Evolutionary conservation across 2,888 invertebrate species (phyloP).

Genomic region (Harpagoxenus sublaevis): DNA sequence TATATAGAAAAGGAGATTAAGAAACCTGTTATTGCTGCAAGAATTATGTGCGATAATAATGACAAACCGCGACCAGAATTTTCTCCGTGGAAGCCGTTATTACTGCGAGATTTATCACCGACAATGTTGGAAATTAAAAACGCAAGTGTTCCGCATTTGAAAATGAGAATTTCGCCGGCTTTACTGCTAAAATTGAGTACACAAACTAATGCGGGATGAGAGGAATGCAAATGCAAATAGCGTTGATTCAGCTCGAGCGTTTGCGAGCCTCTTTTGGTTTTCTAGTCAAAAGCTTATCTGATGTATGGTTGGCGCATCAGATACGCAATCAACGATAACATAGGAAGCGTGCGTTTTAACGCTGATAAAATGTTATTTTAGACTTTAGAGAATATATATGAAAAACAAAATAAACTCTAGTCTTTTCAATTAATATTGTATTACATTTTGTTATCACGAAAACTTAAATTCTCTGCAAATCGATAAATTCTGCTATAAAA

Average conservation of each 20-base stretch:
- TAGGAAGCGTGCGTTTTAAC: background rate
- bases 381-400: slow-evolving; percentile 1
- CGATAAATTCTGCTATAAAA: background rate
- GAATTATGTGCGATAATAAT: slow-evolving; percentile 47
- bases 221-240: slow-evolving; percentile 49
- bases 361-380: slow-evolving; percentile 25
- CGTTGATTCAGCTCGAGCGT: slow-evolving; percentile 26
- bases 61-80: slow-evolving; percentile 35
- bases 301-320: slow-evolving; percentile 30
- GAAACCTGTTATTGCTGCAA: slow-evolving; percentile 29
- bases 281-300: slow-evolving; percentile 39
- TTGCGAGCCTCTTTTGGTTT: slow-evolving; percentile 26
- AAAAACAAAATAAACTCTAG: background rate
- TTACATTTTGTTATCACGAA: background rate
- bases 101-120: slow-evolving; percentile 38
- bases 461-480: background rate
- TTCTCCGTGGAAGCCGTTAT: slow-evolving; percentile 31
- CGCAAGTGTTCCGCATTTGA: slow-evolving; percentile 27
- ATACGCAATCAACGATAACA: slow-evolving; percentile 22
- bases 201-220: slow-evolving; percentile 47
- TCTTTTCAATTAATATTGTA: background rate
- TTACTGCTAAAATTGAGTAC: slow-evolving; percentile 32
- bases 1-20: slow-evolving; percentile 25
- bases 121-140: slow-evolving; percentile 45
- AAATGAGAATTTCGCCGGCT: slow-evolving; percentile 45